phyloP scores from a whole-genome alignment of 2,113 vertebrate genomes.

The Coregonus clupeaformis region DNA sequence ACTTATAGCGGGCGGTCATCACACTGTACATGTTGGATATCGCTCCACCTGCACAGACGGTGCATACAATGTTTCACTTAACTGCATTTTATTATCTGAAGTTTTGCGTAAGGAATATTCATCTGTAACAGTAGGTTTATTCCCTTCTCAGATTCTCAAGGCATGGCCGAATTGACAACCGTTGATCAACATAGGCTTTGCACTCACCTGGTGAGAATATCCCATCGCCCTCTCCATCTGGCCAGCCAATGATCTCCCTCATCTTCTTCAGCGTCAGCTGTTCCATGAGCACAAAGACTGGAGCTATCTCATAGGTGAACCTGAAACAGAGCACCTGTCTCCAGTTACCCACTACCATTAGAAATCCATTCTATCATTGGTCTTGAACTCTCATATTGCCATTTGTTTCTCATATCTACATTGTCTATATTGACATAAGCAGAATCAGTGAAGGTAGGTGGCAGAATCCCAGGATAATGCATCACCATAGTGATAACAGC shows the following conservation, averaged over 20 bases:
- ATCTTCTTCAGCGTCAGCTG: constrained; percentile 98
- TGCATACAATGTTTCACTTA: not conserved
- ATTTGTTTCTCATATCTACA: not conserved
- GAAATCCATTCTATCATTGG: too few species aligned
- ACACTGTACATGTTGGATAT: constrained; percentile 99
- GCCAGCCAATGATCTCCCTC: constrained; percentile 97
- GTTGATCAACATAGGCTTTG: not conserved
- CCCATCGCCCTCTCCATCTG: constrained; percentile 91
- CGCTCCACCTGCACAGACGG: constrained; percentile 84
- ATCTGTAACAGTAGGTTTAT: not conserved
- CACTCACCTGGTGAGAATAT: constrained; percentile 93
- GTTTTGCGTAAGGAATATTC: too few species aligned
- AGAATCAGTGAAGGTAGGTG: not conserved
- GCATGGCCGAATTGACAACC: not conserved
- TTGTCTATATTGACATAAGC: not conserved
- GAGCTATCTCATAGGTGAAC: constrained; percentile 99
- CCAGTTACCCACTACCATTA: too few species aligned
- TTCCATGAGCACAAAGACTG: constrained; percentile 99
- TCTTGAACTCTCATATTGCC: too few species aligned
- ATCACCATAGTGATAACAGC: too few species aligned
- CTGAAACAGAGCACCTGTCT: constrained; percentile 61
- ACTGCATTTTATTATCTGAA: not conserved
- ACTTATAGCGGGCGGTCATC: constrained; percentile 98
- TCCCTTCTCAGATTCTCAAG: not conserved
- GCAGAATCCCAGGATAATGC: not conserved